Conservation (phyloP, 2,888 invertebrate species). For the Sclerodermus sp. region DNA sequence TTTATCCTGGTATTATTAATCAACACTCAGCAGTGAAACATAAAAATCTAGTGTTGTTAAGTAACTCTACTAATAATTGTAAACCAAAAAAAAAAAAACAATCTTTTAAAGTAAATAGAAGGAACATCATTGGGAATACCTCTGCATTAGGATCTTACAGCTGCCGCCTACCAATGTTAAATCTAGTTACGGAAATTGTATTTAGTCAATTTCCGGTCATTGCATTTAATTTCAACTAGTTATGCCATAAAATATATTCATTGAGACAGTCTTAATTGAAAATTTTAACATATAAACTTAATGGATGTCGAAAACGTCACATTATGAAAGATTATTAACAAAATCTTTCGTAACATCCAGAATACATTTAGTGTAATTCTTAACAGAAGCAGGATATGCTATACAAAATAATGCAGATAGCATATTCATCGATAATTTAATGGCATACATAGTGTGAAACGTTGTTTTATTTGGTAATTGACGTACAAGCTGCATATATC, state of each 20-base stretch:
- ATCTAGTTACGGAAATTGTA: conserved; percentile 31
- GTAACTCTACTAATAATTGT: conserved; percentile 45
- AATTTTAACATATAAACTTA: too few relatives aligned
- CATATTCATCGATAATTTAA: too few relatives aligned
- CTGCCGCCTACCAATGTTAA: conserved; percentile 40
- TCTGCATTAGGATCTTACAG: conserved; percentile 42
- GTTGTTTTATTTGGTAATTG: conserved; percentile 38
- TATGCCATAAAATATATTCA: background rate
- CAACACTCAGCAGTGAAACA: conserved; percentile 48
- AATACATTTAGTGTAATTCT: too few relatives aligned
- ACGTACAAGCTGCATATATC: conserved; percentile 41
- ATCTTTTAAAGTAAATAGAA: conserved; percentile 48
- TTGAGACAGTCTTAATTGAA: background rate
- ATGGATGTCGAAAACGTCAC: conserved; percentile 22
- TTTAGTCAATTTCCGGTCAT: conserved; percentile 29
- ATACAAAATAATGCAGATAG: too few relatives aligned
- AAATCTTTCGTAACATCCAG: too few relatives aligned
- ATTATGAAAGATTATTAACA: too few relatives aligned
- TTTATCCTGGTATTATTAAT: conserved; percentile 41
- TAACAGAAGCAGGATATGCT: too few relatives aligned
- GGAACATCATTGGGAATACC: conserved; percentile 53
- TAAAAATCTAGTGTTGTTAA: conserved; percentile 47
- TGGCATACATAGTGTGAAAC: conserved; percentile 43
- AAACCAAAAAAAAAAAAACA: conserved; percentile 46
- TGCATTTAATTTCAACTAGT: conserved; percentile 35